phyloP scores from a whole-genome alignment of 1,140 invertebrate genomes.

The Geopemphigus sp. region DNA sequence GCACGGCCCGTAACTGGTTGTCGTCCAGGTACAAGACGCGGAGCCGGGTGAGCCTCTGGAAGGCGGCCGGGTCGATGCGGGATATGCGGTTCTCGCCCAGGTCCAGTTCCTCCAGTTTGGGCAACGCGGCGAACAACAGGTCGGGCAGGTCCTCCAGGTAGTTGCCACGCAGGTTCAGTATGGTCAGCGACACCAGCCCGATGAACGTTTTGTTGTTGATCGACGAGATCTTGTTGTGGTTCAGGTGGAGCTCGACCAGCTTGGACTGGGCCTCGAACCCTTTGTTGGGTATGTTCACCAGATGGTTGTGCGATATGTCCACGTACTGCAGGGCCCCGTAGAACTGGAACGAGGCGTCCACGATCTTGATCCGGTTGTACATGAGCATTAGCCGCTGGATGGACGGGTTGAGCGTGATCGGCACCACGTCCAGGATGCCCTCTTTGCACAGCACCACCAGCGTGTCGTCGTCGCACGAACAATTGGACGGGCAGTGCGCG shows the following conservation, averaged over 20 bases:
- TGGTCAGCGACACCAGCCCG: conserved; percentile 72
- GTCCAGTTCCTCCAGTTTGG: conserved; percentile 79
- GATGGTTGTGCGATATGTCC: conserved; percentile 79
- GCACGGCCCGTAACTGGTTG: conserved; percentile 75
- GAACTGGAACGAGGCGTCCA: conserved; percentile 81
- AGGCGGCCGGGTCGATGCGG: conserved; percentile 73
- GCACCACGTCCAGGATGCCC: conserved; percentile 81
- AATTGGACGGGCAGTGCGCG: conserved; percentile 70
- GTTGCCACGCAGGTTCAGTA: conserved; percentile 78
- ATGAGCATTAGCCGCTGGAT: conserved; percentile 78
- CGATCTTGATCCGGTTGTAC: conserved; percentile 81
- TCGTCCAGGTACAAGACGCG: conserved; percentile 79
- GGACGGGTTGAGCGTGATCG: conserved; percentile 85
- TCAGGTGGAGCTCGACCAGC: conserved; percentile 76
- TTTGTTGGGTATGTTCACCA: conserved; percentile 72
- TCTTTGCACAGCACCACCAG: conserved; percentile 82
- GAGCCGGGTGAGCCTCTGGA: conserved; percentile 72
- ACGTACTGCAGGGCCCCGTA: conserved; percentile 79
- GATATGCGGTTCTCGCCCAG: conserved; percentile 82
- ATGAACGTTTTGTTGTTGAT: conserved; percentile 76
- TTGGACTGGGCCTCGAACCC: conserved; percentile 78
- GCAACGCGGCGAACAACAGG: conserved; percentile 71
- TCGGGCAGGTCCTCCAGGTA: conserved; percentile 74
- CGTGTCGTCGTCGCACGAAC: conserved; percentile 83
- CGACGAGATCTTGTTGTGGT: conserved; percentile 79